Conservation (phyloP, 2,888 invertebrate species). For the Apocheima hispidaria region DNA sequence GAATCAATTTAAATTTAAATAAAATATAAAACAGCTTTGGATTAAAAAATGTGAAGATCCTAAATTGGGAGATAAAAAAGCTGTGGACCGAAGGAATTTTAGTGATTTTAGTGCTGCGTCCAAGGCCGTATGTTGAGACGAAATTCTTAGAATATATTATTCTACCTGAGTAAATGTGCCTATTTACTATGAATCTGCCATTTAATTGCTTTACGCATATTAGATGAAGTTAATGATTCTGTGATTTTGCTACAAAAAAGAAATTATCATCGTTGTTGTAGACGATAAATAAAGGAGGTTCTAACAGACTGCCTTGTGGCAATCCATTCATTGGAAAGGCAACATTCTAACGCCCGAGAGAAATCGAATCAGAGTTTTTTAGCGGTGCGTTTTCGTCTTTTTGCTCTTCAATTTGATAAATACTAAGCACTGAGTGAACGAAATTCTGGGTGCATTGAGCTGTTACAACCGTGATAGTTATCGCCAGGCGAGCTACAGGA, state of each 20-base stretch:
- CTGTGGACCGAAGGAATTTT: slow-evolving; percentile 22
- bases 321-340: too few relatives aligned
- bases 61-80: slow-evolving; percentile 12
- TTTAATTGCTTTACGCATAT: background rate
- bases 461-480: too few relatives aligned
- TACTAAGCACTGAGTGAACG: too few relatives aligned
- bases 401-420: too few relatives aligned
- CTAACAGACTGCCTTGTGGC: too few relatives aligned
- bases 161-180: background rate
- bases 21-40: slow-evolving; percentile 1
- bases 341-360: too few relatives aligned
- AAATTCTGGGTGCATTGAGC: too few relatives aligned
- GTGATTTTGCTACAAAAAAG: background rate
- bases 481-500: too few relatives aligned
- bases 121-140: slow-evolving; percentile 8
- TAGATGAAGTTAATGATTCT: background rate
- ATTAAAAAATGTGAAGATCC: background rate
- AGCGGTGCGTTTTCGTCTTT: too few relatives aligned
- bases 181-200: background rate
- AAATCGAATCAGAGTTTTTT: too few relatives aligned
- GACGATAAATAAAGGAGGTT: too few relatives aligned
- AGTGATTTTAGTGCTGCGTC: background rate
- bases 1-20: background rate
- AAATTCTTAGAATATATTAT: slow-evolving; percentile 16
- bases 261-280: too few relatives aligned